Conservation (phyloP, 2,797 vertebrate species). For the Lagocephalus sceleratus region DNA sequence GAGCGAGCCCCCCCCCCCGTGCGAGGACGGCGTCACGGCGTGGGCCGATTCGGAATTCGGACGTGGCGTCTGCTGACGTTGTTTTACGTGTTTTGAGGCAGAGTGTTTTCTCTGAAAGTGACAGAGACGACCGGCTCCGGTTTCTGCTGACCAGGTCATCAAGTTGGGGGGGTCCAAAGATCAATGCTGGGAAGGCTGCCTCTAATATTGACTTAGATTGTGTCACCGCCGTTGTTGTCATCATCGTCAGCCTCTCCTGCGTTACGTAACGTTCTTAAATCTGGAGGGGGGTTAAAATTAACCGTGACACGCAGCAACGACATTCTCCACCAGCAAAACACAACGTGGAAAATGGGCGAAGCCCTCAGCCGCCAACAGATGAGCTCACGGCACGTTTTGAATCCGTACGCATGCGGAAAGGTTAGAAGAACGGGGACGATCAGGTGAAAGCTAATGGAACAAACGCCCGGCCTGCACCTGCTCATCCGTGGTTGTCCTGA, state of each 20-base stretch:
- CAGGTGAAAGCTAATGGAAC: no score
- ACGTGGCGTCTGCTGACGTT: not conserved
- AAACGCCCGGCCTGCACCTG: no score
- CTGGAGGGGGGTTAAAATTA: not conserved
- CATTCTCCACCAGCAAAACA: no score
- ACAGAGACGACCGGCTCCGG: slow-evolving; percentile 7
- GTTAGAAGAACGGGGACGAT: no score
- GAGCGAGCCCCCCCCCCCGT: slow-evolving; percentile 15
- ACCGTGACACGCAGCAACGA: no score
- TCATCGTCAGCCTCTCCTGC: slow-evolving; percentile 12
- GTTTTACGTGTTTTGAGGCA: slow-evolving; percentile 26
- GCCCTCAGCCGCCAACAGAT: no score
- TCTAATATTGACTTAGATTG: slow-evolving; percentile 34
- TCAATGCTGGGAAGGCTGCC: slow-evolving; percentile 5
- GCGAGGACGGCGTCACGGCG: slow-evolving; percentile 13
- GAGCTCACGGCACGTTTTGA: no score
- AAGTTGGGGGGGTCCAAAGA: slow-evolving; percentile 30
- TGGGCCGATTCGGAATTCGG: not conserved
- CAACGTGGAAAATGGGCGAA: not conserved
- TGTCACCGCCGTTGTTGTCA: slow-evolving; percentile 7
- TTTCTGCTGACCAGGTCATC: slow-evolving; percentile 23
- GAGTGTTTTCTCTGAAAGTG: slow-evolving; percentile 21
- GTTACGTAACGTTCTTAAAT: slow-evolving; percentile 8
- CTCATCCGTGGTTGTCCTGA: no score
- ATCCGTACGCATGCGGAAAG: no score